phyloP scores from a whole-genome alignment of 2,888 invertebrate genomes.

The Meiosimyza platycephala region DNA sequence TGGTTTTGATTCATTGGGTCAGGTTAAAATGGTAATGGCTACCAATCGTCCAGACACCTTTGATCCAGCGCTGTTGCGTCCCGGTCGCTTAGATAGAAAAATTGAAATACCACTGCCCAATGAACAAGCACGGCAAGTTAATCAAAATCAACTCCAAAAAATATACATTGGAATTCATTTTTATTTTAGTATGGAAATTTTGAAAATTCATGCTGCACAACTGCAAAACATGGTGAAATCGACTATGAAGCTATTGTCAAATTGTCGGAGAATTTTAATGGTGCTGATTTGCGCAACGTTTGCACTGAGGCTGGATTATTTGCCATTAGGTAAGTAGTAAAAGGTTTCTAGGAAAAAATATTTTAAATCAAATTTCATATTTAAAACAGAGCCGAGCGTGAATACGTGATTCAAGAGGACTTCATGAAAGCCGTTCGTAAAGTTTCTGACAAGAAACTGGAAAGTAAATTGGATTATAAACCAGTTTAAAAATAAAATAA shows the following conservation, averaged over 20 bases:
- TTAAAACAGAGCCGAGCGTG: conserved; percentile 80
- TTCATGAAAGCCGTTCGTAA: conserved; percentile 99
- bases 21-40: conserved; percentile 99
- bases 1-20: conserved; percentile 98
- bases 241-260: conserved; percentile 99
- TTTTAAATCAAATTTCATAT: conserved; percentile 3
- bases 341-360: background rate
- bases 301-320: conserved; percentile 99
- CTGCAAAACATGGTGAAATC: conserved; percentile 98
- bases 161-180: background rate
- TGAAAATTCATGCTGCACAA: conserved; percentile 97
- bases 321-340: conserved; percentile 80
- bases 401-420: conserved; percentile 97
- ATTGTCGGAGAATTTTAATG: conserved; percentile 98
- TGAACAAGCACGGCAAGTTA: conserved; percentile 84
- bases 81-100: conserved; percentile 96
- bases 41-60: conserved; percentile 98
- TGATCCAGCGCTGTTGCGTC: conserved; percentile 96
- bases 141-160: too few species aligned
- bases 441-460: conserved; percentile 98
- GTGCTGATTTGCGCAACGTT: conserved; percentile 98
- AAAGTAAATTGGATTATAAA: conserved; percentile 99
- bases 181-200: conserved; percentile 81
- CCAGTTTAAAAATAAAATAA: too few species aligned
- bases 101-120: conserved; percentile 99